These are phyloP conservation scores for Andrena bucephala DNA, from an alignment of 2,888 invertebrate species.

Conservation along the genomic window DNA sequence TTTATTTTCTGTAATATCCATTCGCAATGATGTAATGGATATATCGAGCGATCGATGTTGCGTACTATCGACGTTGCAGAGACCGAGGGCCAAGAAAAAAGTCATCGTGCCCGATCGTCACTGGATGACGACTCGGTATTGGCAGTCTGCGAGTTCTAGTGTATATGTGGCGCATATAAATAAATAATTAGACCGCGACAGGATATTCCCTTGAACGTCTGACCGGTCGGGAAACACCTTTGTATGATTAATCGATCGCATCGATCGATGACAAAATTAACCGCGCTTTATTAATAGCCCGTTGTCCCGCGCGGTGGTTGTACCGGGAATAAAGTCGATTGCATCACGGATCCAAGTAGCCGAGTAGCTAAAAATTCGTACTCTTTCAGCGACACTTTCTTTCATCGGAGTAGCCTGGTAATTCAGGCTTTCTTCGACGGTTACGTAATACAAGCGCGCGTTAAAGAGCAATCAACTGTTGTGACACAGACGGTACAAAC, in stretches of 20 bases:
- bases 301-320: conserved; percentile 24
- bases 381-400: conserved; percentile 14
- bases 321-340: conserved; percentile 53
- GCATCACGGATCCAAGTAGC: conserved; percentile 23
- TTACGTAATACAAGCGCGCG: background rate
- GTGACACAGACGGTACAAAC: background rate
- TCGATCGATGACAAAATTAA: conserved; percentile 59
- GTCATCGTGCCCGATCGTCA: conserved; percentile 18
- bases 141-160: background rate
- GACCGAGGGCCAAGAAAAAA: conserved; percentile 13
- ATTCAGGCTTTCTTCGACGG: background rate
- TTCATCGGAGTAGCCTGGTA: background rate
- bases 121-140: conserved; percentile 24
- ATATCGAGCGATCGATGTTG: conserved; percentile 27
- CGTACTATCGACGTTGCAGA: background rate
- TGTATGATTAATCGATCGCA: conserved; percentile 53
- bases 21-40: conserved; percentile 22
- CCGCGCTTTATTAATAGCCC: conserved; percentile 60
- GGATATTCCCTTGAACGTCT: conserved; percentile 50
- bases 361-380: conserved; percentile 30
- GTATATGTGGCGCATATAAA: conserved; percentile 27
- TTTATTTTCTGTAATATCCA: conserved; percentile 1
- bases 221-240: conserved; percentile 37
- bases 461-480: background rate
- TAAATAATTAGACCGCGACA: conserved; percentile 43